Conservation (phyloP, 2,888 invertebrate species). For the Cantharis rustica region DNA sequence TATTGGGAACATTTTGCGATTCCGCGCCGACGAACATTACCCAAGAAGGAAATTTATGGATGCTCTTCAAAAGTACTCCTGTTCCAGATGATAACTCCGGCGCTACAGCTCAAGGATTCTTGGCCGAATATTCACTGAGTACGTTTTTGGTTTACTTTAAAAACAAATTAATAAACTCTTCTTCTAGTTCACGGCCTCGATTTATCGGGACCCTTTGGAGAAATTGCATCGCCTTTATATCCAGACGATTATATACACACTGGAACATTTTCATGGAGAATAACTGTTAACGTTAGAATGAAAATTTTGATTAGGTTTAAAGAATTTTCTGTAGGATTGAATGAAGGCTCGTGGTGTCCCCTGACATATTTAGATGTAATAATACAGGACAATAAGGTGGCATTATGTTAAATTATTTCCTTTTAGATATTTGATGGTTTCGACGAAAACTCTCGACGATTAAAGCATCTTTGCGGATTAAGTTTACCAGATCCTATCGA, state of each 20-base stretch:
- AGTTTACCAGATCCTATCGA: slow-evolving; percentile 59
- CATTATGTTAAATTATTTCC: background rate
- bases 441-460: slow-evolving; percentile 64
- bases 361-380: slow-evolving; percentile 37
- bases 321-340: slow-evolving; percentile 50
- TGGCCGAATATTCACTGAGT: slow-evolving; percentile 73
- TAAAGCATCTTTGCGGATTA: slow-evolving; percentile 64
- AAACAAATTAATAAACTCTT: background rate
- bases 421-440: slow-evolving; percentile 75
- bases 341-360: slow-evolving; percentile 21
- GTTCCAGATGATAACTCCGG: slow-evolving; percentile 45
- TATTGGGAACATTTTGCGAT: slow-evolving; percentile 79
- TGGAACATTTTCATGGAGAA: slow-evolving; percentile 70
- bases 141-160: slow-evolving; percentile 36
- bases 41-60: slow-evolving; percentile 65
- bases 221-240: slow-evolving; percentile 79
- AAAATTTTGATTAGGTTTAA: slow-evolving; percentile 61
- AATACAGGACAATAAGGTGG: background rate
- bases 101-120: slow-evolving; percentile 71
- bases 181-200: slow-evolving; percentile 68
- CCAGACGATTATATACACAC: slow-evolving; percentile 59
- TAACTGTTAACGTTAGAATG: slow-evolving; percentile 63
- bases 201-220: slow-evolving; percentile 68
- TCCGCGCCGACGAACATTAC: slow-evolving; percentile 66
- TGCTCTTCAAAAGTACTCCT: slow-evolving; percentile 74